A percentile compares a stretch with the other conserved stretches of the same genome.
These are phyloP conservation scores for Cotesia glomerata DNA, from an alignment of 1,140 invertebrate species.

Conservation along the genomic window DNA sequence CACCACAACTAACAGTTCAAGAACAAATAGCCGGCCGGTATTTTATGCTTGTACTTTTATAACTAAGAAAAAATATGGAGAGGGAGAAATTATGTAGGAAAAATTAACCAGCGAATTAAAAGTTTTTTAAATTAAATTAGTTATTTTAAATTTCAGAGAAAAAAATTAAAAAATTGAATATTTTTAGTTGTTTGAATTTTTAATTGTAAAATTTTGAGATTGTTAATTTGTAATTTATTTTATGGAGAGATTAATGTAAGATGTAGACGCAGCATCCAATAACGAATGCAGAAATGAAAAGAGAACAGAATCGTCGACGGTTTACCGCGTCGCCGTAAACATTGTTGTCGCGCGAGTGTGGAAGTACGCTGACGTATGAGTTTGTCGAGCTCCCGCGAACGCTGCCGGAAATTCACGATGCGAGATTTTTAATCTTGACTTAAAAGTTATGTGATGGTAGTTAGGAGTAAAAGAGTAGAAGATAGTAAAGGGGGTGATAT, in stretches of 20 bases:
- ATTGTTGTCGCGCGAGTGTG: not conserved
- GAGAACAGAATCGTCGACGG: not conserved
- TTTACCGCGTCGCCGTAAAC: not conserved
- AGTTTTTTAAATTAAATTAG: too few species aligned
- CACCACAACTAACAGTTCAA: not conserved
- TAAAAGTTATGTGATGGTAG: not conserved
- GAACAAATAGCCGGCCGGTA: slow-evolving; percentile 10
- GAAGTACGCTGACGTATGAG: not conserved
- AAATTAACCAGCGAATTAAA: not conserved
- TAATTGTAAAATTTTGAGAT: too few species aligned
- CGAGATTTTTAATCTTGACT: not conserved
- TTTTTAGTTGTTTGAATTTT: too few species aligned
- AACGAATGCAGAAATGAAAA: not conserved
- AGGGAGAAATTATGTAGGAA: not conserved
- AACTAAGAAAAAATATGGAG: not conserved
- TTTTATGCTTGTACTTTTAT: not conserved
- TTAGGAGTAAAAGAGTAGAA: not conserved
- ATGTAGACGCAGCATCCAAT: not conserved
- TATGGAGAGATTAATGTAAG: not conserved
- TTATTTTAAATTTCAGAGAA: too few species aligned
- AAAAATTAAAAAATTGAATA: too few species aligned
- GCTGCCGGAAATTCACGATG: not conserved
- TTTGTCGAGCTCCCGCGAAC: not conserved
- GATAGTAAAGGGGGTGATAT: not conserved
- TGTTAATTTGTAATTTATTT: too few species aligned